Evolutionary conservation across 2,888 invertebrate species (phyloP).

Genomic region (Tuberolachnus salignus): DNA sequence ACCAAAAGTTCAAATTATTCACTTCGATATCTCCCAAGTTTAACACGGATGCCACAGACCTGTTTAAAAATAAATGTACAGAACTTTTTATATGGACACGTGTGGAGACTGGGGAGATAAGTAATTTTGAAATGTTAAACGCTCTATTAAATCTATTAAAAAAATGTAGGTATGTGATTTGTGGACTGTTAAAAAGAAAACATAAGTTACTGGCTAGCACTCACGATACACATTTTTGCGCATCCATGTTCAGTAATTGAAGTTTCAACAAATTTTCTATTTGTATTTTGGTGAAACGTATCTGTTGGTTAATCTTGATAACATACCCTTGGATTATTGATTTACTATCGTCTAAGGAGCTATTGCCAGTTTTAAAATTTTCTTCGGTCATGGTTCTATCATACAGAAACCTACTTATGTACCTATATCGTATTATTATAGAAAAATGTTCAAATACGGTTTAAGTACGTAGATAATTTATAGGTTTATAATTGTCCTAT

Average conservation of each 20-base stretch:
- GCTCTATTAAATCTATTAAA: background rate
- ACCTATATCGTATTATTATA: no score
- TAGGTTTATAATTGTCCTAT: no score
- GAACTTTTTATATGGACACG: no score
- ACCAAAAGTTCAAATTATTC: conserved; percentile 19
- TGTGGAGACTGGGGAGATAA: no score
- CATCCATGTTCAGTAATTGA: background rate
- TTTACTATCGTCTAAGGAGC: no score
- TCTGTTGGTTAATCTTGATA: background rate
- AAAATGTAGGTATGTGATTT: background rate
- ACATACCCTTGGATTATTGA: no score
- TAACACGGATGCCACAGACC: conserved; percentile 23
- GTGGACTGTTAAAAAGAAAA: background rate
- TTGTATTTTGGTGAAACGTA: background rate
- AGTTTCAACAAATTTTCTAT: background rate
- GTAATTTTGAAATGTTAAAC: background rate
- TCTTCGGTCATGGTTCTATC: no score
- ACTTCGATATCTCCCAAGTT: conserved; percentile 21
- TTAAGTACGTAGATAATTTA: no score
- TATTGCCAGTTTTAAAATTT: no score
- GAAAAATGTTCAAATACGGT: no score
- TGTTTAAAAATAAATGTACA: background rate
- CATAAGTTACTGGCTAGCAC: background rate
- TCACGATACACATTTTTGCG: conserved; percentile 17
- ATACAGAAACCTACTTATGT: no score